Conservation (phyloP, 1,140 invertebrate species). For the Nautilus pompilius region DNA sequence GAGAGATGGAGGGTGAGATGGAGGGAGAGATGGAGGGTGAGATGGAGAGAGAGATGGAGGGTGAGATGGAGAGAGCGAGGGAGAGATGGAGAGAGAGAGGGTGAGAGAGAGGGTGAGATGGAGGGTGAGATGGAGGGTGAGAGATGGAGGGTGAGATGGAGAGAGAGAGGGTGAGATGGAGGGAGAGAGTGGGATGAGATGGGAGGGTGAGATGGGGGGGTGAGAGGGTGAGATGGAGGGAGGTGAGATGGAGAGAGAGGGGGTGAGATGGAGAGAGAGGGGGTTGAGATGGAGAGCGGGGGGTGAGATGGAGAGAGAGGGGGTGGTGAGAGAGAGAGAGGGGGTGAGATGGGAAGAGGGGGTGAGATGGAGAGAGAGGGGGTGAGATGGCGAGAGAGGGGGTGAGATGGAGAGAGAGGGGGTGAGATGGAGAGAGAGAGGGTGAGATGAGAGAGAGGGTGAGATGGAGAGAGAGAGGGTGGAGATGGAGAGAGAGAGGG, state of each 20-base stretch:
- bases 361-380: too few species aligned
- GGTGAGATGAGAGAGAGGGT: too few species aligned
- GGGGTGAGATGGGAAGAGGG: too few species aligned
- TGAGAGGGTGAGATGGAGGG: neutral
- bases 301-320: constrained; percentile 5
- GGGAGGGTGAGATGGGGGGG: neutral
- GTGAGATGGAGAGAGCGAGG: neutral
- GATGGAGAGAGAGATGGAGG: neutral
- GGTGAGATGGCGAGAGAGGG: too few species aligned
- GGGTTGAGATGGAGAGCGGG: neutral
- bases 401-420: too few species aligned
- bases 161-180: too few species aligned
- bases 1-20: neutral
- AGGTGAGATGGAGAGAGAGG: neutral
- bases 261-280: neutral
- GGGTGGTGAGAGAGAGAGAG: constrained; percentile 2
- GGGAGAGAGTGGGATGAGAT: neutral
- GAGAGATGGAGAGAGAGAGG: neutral
- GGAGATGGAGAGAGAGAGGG: too few species aligned
- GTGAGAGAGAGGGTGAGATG: neutral
- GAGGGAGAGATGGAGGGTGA: neutral
- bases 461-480: too few species aligned
- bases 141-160: neutral
- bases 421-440: too few species aligned
- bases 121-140: neutral